Base-by-base conservation (phyloP, 2,113 vertebrate genomes). In the Zapus hudsonius region DNA sequence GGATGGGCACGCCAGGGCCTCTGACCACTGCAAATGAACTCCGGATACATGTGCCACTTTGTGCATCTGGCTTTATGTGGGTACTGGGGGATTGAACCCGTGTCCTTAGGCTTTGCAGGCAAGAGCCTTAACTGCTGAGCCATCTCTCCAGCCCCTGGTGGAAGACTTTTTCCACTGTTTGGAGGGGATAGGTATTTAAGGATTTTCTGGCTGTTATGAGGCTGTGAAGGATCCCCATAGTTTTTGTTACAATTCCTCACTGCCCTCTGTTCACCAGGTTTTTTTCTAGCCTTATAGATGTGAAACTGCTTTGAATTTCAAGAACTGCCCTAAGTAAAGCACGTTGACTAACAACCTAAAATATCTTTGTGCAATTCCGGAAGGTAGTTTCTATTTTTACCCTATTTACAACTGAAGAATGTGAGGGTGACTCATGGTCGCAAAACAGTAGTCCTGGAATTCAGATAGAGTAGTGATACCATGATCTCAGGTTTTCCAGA, bases 401-500 rank as follows among this genome's bases (percentile, higher is more conserved):
- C 31, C 22, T 15, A n/a, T 29, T 84, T 82, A 66, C n/a, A 75
- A 52, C 57, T 25, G 2, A 61, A 47, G 55, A 87, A 63, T 86
- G 33, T 74, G 44, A 95, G 15, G 20, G 64, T 93, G 76, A 55
- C 38, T 61, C 33, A 92, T 82, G 33, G 59, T 89, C 78, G 79
- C 16, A 13, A n/a, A 93, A 36, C 22, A 1, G 6, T 69, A 76
- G 64, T 40, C 52, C 64, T 74, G 64, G 19, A 73, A 82, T 57
- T 7, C n/a, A 76, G 23, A 47, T 27, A 59, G 44, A 76, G 55
- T 44, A 33, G 57, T 44, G 57, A 69, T 67, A 19, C 16, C 72
- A n/a, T 55, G 33, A 75, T n/a, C 19, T 74, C 52, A n/a, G n/a
- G n/a, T n/a, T n/a, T n/a, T n/a, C n/a, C n/a, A n/a, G n/a, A n/a